Percentiles rank a stretch among this genome's conserved stretches.
phyloP scores from a whole-genome alignment of 2,888 invertebrate species.

The Plebejus argus region DNA sequence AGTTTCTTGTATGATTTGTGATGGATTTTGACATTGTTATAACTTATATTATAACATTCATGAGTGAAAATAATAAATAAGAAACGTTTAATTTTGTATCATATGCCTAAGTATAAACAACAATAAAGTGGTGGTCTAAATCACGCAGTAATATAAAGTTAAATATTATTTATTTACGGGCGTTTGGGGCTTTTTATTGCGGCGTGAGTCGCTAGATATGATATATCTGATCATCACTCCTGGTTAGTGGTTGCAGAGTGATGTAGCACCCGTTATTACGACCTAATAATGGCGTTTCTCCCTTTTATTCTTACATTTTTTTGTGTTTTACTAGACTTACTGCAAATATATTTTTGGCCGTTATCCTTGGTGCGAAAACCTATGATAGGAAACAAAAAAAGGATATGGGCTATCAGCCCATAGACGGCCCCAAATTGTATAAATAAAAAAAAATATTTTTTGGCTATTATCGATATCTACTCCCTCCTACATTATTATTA shows the following conservation, averaged over 20 bases:
- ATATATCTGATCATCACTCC: constrained; percentile 77
- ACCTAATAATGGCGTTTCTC: constrained; percentile 57
- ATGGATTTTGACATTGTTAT: too few relatives aligned
- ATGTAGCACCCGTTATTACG: constrained; percentile 67
- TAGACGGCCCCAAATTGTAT: too few relatives aligned
- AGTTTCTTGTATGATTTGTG: too few relatives aligned
- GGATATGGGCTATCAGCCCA: too few relatives aligned
- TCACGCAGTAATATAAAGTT: constrained; percentile 62
- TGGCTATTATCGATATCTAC: too few relatives aligned
- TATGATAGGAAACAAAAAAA: too few relatives aligned
- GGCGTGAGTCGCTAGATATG: constrained; percentile 77
- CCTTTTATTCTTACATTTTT: not conserved
- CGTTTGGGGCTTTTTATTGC: constrained; percentile 72
- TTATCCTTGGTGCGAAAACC: not conserved
- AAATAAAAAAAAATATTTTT: too few relatives aligned
- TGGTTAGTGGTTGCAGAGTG: constrained; percentile 77
- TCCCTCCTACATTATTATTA: too few relatives aligned
- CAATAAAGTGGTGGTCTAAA: constrained; percentile 43
- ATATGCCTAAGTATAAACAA: too few relatives aligned
- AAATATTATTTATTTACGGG: constrained; percentile 67
- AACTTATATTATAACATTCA: too few relatives aligned
- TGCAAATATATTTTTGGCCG: not conserved
- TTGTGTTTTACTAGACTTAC: not conserved
- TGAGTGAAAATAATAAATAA: too few relatives aligned
- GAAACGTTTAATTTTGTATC: too few relatives aligned